Evolutionary conservation across 2,888 invertebrate species (phyloP), one percentile per base, ranked within the genome.

Genomic region (Eupithecia abbreviata): DNA sequence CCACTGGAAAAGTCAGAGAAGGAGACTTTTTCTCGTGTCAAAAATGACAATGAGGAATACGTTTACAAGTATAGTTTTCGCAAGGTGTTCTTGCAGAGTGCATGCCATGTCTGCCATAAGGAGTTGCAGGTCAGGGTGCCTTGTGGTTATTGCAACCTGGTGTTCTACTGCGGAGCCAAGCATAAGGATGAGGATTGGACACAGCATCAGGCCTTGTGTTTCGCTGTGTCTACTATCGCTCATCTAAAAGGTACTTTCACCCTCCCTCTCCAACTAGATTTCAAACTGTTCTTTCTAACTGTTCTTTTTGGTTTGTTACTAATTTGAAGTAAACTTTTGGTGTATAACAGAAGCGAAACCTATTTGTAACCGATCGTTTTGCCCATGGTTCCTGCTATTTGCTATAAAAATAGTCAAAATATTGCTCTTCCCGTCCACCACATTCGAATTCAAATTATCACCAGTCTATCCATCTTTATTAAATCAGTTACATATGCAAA

Each of bases 11-110:
- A 86, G 70, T 81, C 80, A 6, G 81, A 80, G 74, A 85, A 87
- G 30, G 90, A 90, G 77, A 85, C 90, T 0, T 87, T 88, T 79
- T 87, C 89, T 3, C 89, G 85, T 7, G 85, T 93, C 45, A 79
- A 94, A 90, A 96, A 96, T 78, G 96, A 95, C 45, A 96, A 96
- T 58, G 96, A 96, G 75, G 96, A 96, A 74, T 93, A 96, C 71
- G 96, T 96, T 71, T 96, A 96, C 83, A 96, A 96, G 80, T 96
- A 96, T 80, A 96, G 95, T 84, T 97, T 97, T 73, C 94, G 97
- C 12, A 95, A 95, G 85, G 96, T 96, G 15, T 97, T 96, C 85
- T 90, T 96, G 51, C 95, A 96, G 66, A 96, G 95, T 79, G 90
- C 95, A 6, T 97, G 97, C 78, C 93, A 95, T 71, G 86, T 94